Conservation (phyloP, 2,888 invertebrate species). For the Artemia sp. region DNA sequence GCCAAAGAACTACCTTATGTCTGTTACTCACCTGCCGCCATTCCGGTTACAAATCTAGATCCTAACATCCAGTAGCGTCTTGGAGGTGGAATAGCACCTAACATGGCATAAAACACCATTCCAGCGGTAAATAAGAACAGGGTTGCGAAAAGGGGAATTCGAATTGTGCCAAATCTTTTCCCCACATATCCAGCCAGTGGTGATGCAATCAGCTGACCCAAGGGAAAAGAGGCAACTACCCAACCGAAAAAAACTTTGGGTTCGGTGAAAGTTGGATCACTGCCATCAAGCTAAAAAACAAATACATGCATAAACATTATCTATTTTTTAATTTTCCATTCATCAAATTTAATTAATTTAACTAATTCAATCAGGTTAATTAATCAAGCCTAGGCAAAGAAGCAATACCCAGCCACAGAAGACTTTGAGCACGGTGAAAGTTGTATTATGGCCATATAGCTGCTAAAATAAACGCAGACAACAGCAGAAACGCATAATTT, state of each 20-base stretch:
- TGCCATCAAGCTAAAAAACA: not conserved
- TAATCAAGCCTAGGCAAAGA: too few species aligned
- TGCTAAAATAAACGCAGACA: too few species aligned
- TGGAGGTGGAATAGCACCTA: conserved; percentile 48
- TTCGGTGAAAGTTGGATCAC: conserved; percentile 34
- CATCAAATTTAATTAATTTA: too few species aligned
- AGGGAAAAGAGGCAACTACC: conserved; percentile 67
- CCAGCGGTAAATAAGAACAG: conserved; percentile 52
- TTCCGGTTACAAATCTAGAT: conserved; percentile 60
- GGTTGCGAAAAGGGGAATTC: conserved; percentile 51
- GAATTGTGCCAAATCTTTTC: conserved; percentile 51
- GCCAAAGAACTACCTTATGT: too few species aligned
- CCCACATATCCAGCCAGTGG: conserved; percentile 71
- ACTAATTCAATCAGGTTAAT: too few species aligned
- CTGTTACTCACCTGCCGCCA: conserved; percentile 49
- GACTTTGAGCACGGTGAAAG: too few species aligned
- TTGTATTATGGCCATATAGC: too few species aligned
- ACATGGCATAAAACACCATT: conserved; percentile 52
- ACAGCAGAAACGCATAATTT: too few species aligned
- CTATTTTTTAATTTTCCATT: too few species aligned
- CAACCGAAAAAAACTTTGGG: conserved; percentile 66
- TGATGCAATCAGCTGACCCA: conserved; percentile 70
- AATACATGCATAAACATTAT: too few species aligned
- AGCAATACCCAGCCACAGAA: too few species aligned
- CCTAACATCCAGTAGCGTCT: conserved; percentile 53